Percentiles rank a stretch among this genome's conserved stretches.
Conservation (phyloP, 2,888 invertebrate genomes). For the Agrenia bidenticulata region DNA sequence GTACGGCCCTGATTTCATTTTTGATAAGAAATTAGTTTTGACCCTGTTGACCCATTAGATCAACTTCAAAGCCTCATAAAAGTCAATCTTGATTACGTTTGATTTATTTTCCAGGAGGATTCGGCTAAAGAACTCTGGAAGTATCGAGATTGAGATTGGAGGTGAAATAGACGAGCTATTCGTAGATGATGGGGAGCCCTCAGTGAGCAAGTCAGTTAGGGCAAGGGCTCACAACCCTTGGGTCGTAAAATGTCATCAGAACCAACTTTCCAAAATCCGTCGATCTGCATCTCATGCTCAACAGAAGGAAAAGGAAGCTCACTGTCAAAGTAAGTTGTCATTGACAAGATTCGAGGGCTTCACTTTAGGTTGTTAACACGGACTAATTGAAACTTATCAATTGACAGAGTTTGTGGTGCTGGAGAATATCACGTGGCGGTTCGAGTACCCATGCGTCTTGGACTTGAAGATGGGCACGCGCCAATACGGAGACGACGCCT, state of each 20-base stretch:
- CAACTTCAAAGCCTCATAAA: too few species aligned
- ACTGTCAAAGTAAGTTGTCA: conserved; percentile 40
- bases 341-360: background rate
- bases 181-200: conserved; percentile 51
- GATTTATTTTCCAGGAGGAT: conserved; percentile 54
- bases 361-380: background rate
- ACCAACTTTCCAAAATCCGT: conserved; percentile 56
- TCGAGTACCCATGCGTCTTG: conserved; percentile 61
- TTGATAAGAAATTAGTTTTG: too few species aligned
- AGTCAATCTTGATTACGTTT: too few species aligned
- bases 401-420: conserved; percentile 62
- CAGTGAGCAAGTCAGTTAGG: conserved; percentile 10
- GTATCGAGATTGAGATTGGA: conserved; percentile 54
- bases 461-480: conserved; percentile 63
- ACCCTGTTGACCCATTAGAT: too few species aligned
- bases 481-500: conserved; percentile 61
- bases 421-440: conserved; percentile 54
- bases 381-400: background rate
- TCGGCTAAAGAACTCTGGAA: conserved; percentile 56
- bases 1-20: too few species aligned
- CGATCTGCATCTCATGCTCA: conserved; percentile 49
- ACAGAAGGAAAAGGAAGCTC: conserved; percentile 40
- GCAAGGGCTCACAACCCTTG: conserved; percentile 58
- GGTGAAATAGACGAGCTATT: conserved; percentile 54
- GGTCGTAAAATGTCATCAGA: conserved; percentile 60